Conservation (phyloP, 2,888 invertebrate species). For the Agrenia bidenticulata region DNA sequence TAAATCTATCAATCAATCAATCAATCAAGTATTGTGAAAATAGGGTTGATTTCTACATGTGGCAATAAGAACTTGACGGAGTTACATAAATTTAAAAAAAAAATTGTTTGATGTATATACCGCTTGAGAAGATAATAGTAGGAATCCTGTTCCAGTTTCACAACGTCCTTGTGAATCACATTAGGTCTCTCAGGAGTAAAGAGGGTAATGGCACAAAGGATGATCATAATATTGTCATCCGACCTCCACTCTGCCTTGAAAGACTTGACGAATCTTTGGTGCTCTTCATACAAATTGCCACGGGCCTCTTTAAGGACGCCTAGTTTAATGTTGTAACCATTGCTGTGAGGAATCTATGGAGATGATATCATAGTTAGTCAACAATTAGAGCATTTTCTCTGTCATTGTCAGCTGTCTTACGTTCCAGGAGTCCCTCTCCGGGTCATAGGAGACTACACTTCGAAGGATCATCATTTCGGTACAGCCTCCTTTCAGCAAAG, state of each 20-base stretch:
- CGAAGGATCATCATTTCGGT: constrained; percentile 95
- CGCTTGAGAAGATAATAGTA: constrained; percentile 84
- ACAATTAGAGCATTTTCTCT: background rate
- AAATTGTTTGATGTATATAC: no score
- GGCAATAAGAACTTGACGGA: no score
- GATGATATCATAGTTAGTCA: constrained; percentile 1
- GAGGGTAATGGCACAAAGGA: constrained; percentile 85
- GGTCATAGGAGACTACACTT: constrained; percentile 88
- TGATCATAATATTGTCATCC: constrained; percentile 85
- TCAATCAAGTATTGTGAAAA: no score
- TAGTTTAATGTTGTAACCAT: constrained; percentile 73
- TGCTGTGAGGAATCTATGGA: constrained; percentile 73
- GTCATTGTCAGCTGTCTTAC: constrained; percentile 36
- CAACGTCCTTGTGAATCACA: constrained; percentile 79
- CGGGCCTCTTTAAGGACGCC: constrained; percentile 89
- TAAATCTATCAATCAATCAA: no score
- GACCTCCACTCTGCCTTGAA: constrained; percentile 81
- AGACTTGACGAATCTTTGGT: constrained; percentile 78
- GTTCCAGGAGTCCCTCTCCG: constrained; percentile 85
- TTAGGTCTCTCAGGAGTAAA: constrained; percentile 81
- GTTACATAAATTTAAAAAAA: no score
- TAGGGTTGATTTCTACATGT: no score
- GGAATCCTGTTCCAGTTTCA: constrained; percentile 70
- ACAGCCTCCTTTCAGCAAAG: constrained; percentile 85
- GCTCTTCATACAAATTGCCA: constrained; percentile 83